Conservation (phyloP, 2,797 vertebrate species). For the Melanotaenia parkinsoni region DNA sequence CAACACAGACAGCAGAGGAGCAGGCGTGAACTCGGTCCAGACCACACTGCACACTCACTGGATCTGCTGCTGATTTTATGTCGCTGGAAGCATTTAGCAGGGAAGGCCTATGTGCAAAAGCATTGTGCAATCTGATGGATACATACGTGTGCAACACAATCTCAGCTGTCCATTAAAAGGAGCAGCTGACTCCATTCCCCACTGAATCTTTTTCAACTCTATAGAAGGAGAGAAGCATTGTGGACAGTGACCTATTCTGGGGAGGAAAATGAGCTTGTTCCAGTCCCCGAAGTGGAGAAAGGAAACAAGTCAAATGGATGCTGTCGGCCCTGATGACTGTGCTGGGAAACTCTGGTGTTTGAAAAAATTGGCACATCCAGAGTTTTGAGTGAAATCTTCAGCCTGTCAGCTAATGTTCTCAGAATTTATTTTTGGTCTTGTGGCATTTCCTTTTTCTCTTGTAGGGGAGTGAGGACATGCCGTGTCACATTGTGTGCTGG, state of each 20-base stretch:
- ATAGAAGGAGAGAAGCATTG: conserved; percentile 44
- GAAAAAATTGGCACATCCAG: conserved; percentile 62
- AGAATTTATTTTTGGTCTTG: conserved; percentile 53
- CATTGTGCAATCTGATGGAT: conserved; percentile 16
- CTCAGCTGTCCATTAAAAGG: conserved; percentile 39
- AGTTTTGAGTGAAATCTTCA: conserved; percentile 40
- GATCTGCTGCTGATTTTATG: conserved; percentile 51
- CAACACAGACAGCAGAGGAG: conserved; percentile 48
- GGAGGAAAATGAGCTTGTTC: conserved; percentile 61
- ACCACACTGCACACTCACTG: conserved; percentile 27
- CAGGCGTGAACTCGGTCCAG: conserved; percentile 44
- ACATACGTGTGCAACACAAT: conserved; percentile 20
- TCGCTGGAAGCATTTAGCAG: conserved; percentile 10
- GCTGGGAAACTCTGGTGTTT: conserved; percentile 36
- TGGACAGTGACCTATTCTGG: conserved; percentile 45
- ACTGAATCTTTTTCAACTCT: conserved; percentile 31
- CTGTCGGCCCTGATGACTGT: conserved; percentile 47
- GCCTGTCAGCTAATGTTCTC: conserved; percentile 44
- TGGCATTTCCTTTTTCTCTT: conserved; percentile 45
- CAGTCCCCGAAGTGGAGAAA: conserved; percentile 41
- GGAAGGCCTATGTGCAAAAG: conserved; percentile 27
- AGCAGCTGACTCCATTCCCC: conserved; percentile 22
- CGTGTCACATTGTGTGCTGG: conserved; percentile 4
- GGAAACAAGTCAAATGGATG: conserved; percentile 48
- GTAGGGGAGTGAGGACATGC: conserved; percentile 10